Percentiles rank a stretch among this genome's conserved stretches.
These are phyloP conservation scores for Vicugna pacos DNA, from an alignment of 2,113 vertebrate species.

Conservation along the genomic window DNA sequence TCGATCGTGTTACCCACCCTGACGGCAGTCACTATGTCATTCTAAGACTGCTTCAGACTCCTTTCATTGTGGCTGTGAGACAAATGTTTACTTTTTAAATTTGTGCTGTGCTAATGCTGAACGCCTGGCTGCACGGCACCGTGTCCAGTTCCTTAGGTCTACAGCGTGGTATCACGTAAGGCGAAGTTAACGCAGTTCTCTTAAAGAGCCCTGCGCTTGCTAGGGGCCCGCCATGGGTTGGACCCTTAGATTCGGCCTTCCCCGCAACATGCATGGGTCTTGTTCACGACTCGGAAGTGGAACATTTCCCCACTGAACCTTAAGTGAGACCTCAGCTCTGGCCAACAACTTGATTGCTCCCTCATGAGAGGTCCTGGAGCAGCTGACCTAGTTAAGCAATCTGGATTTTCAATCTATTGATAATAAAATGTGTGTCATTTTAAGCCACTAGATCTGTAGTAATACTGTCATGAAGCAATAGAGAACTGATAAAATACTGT, in stretches of 20 bases:
- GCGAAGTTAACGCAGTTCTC: accelerated
- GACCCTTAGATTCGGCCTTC: not conserved
- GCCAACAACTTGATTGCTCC: not conserved
- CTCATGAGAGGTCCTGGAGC: not conserved
- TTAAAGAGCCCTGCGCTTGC: not conserved
- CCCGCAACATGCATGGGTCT: accelerated
- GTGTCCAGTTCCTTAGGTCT: not conserved
- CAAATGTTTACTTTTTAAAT: not conserved
- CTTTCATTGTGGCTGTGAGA: not conserved
- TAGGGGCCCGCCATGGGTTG: accelerated
- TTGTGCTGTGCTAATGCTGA: not conserved
- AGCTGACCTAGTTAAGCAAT: not conserved
- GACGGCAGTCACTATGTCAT: not conserved
- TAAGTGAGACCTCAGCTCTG: not conserved
- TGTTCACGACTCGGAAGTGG: not conserved
- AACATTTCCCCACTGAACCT: accelerated
- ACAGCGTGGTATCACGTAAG: not conserved
- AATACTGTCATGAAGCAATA: not conserved
- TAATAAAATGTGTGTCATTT: not conserved
- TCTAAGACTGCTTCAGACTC: not conserved
- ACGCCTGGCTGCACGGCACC: not conserved
- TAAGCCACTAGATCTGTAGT: not conserved
- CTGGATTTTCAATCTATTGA: not conserved
- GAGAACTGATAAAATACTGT: not conserved
- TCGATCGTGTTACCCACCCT: not conserved